A percentile compares a stretch with the other conserved stretches of the same genome.
Conservation (phyloP, 2,113 vertebrate genomes). For the Thoracochromis brauschi region DNA sequence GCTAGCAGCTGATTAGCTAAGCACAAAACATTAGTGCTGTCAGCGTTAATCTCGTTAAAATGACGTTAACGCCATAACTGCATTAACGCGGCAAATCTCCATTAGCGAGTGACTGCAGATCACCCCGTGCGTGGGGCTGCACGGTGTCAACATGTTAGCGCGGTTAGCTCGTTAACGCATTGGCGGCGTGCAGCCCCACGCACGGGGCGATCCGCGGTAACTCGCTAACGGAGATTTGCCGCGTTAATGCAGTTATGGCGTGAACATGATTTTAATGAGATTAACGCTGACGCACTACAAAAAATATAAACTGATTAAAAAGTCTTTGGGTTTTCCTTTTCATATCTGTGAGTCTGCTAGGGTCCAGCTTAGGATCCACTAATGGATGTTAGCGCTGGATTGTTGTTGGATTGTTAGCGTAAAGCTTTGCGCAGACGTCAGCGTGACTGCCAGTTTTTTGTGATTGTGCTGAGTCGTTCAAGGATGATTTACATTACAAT, state of each 20-base stretch:
- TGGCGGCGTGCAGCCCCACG: neutral
- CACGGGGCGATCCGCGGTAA: rapidly evolving
- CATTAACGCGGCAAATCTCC: rapidly evolving
- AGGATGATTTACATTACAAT: neutral
- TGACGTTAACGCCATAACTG: neutral
- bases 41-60: neutral
- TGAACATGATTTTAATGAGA: rapidly evolving
- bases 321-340: neutral
- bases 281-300: neutral
- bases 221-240: neutral
- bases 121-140: neutral
- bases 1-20: neutral
- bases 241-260: too few species aligned
- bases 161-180: neutral
- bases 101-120: neutral
- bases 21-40: neutral
- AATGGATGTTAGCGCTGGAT: neutral
- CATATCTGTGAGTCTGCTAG: neutral
- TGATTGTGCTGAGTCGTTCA: neutral
- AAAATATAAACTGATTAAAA: neutral
- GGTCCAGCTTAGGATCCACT: neutral
- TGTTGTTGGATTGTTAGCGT: neutral
- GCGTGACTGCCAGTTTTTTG: neutral
- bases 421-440: neutral
- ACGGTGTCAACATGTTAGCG: neutral